Conservation (phyloP, 2,797 vertebrate species). For the Sebastes reedi region DNA sequence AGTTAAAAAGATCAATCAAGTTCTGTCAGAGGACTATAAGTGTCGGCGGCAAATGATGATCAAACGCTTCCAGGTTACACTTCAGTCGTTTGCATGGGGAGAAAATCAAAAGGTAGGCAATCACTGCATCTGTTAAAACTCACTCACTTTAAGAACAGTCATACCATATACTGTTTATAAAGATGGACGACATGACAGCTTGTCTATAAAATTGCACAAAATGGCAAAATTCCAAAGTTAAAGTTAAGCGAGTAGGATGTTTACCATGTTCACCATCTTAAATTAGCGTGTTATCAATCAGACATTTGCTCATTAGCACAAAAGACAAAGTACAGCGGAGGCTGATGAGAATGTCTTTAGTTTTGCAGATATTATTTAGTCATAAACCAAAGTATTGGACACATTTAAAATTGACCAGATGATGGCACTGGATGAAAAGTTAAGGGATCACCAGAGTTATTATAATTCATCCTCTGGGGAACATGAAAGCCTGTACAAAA, state of each 20-base stretch:
- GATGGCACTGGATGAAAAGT: background rate
- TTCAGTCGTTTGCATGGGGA: slow-evolving; percentile 90
- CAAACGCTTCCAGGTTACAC: slow-evolving; percentile 88
- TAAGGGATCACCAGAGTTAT: background rate
- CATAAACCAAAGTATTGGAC: background rate
- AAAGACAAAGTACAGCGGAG: background rate
- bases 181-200: too few relatives aligned
- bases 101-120: slow-evolving; percentile 84
- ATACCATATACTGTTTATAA: background rate
- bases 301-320: background rate
- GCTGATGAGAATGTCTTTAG: background rate
- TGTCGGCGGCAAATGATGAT: slow-evolving; percentile 87
- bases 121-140: background rate
- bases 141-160: background rate
- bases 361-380: background rate
- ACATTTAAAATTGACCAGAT: background rate
- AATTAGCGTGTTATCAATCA: background rate
- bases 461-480: background rate
- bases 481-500: background rate
- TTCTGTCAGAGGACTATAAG: slow-evolving; percentile 82
- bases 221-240: background rate
- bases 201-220: background rate
- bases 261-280: background rate
- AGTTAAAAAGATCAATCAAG: slow-evolving; percentile 68
- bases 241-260: background rate